phyloP scores from a whole-genome alignment of 2,113 vertebrate species.

The Apodemus sylvaticus region DNA sequence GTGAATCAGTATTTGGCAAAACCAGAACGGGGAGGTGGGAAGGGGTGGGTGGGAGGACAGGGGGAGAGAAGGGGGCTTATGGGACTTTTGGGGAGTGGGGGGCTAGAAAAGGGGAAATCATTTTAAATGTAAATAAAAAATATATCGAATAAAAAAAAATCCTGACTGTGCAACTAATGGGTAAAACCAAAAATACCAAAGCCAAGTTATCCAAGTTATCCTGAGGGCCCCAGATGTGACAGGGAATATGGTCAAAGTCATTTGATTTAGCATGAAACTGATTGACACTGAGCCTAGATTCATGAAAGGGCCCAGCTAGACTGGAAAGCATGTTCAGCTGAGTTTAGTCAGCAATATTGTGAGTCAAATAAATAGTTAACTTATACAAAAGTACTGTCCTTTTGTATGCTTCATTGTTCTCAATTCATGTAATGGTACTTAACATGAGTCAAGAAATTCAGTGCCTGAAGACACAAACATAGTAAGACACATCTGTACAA shows the following conservation, averaged over 20 bases:
- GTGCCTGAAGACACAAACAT: not conserved
- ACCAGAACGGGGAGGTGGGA: too few relatives aligned
- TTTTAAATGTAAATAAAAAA: too few relatives aligned
- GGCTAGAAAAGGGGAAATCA: too few relatives aligned
- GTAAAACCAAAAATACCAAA: not conserved
- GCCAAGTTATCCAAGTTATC: not conserved
- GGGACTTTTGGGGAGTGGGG: too few relatives aligned
- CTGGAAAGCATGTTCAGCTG: not conserved
- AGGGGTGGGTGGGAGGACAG: too few relatives aligned
- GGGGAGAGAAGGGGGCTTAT: too few relatives aligned
- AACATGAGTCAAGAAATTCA: conserved; percentile 31
- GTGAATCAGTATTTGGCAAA: too few relatives aligned
- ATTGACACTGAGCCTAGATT: not conserved
- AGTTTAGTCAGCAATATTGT: not conserved
- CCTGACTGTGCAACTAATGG: not conserved
- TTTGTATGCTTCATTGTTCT: not conserved
- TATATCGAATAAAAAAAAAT: too few relatives aligned
- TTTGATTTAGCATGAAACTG: not conserved
- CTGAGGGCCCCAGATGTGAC: not conserved
- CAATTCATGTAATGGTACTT: not conserved
- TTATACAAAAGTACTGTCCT: not conserved
- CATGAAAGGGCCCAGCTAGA: not conserved
- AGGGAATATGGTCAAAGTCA: not conserved
- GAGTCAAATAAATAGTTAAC: not conserved
- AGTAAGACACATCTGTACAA: not conserved